Conservation (phyloP, 2,113 vertebrate species). For the Pseudorhombus dupliciocellatus region DNA sequence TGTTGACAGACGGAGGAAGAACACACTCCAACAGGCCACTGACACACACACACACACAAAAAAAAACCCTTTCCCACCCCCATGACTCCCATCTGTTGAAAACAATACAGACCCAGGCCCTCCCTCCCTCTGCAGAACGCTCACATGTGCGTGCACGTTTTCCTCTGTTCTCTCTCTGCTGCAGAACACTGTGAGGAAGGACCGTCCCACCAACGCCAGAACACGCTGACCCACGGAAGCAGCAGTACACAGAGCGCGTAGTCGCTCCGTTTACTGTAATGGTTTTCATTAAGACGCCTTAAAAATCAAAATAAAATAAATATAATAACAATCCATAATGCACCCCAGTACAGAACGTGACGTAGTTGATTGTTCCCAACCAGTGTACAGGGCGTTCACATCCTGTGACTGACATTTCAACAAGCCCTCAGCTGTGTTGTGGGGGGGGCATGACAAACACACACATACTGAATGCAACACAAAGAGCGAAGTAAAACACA, state of each 20-base stretch:
- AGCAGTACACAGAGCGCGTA: conserved; percentile 5
- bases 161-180: conserved; percentile 56
- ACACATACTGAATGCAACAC: not conserved
- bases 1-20: conserved; percentile 68
- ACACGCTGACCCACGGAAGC: conserved; percentile 40
- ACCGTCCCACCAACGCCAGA: conserved; percentile 14
- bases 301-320: not conserved
- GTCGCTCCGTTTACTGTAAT: not conserved
- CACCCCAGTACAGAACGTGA: not conserved
- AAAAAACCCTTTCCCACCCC: conserved; percentile 52
- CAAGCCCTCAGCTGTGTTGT: not conserved
- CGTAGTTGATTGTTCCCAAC: not conserved
- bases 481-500: too few relatives aligned
- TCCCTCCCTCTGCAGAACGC: conserved; percentile 58
- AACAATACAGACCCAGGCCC: conserved; percentile 62
- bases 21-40: conserved; percentile 43
- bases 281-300: not conserved
- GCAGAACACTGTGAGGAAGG: conserved; percentile 45
- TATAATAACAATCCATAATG: too few relatives aligned
- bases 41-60: conserved; percentile 15
- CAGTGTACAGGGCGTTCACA: not conserved
- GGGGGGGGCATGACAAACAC: not conserved
- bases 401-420: not conserved
- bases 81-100: conserved; percentile 71
- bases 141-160: conserved; percentile 77